A percentile compares a stretch with the other conserved stretches of the same genome.
phyloP scores from a whole-genome alignment of 2,888 invertebrate genomes.

The Lasioglossum leucozonium region DNA sequence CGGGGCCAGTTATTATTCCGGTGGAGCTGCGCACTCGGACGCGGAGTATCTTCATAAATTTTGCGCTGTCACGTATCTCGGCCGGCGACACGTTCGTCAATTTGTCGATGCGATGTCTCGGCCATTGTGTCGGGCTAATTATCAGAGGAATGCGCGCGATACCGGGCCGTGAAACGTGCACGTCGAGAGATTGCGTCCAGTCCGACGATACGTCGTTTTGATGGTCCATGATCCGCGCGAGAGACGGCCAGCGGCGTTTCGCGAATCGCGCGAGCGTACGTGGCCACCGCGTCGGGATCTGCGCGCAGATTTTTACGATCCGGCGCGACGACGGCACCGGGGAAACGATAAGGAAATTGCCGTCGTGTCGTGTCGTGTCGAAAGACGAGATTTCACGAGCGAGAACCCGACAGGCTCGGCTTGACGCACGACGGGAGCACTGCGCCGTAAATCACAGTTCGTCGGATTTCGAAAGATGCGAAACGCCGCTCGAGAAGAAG shows the following conservation, averaged over 20 bases:
- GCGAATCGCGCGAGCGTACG: neutral
- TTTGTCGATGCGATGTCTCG: neutral
- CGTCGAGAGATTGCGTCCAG: neutral
- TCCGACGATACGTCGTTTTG: conserved; percentile 23
- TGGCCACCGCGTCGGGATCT: neutral
- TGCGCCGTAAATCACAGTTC: conserved; percentile 39
- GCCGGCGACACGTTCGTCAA: neutral
- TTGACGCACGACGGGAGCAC: conserved; percentile 5
- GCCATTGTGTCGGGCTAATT: neutral
- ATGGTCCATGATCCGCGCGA: conserved; percentile 17
- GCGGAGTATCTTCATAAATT: neutral
- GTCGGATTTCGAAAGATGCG: conserved; percentile 33
- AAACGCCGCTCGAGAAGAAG: neutral
- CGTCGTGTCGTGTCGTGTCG: conserved; percentile 37
- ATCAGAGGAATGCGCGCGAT: conserved; percentile 2
- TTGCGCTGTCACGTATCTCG: neutral
- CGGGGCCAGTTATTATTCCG: neutral
- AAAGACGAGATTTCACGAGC: conserved; percentile 54
- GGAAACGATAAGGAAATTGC: conserved; percentile 52
- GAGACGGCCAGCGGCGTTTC: neutral
- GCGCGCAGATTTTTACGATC: conserved; percentile 47
- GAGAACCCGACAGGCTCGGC: conserved; percentile 13
- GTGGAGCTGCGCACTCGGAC: neutral
- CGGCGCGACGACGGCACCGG: neutral
- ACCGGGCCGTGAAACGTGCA: neutral